Percentiles rank a stretch among this genome's conserved stretches.
Evolutionary conservation across 1,140 invertebrate species (phyloP).

Genomic region (Bilobella aurantiaca): DNA sequence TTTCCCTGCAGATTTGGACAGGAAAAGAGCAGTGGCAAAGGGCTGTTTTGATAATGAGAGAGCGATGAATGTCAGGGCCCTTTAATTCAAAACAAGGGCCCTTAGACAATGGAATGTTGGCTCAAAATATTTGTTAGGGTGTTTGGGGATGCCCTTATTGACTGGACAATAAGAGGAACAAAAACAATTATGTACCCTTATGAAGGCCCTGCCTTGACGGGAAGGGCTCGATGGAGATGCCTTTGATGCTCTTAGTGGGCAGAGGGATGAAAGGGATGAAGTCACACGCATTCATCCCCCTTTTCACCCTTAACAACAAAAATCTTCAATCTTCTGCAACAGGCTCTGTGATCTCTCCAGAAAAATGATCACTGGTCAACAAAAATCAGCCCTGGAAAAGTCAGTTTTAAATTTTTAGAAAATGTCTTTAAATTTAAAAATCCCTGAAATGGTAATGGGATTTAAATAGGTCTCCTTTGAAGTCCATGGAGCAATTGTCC

Average conservation of each 20-base stretch:
- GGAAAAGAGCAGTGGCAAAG: neutral
- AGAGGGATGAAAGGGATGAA: too few relatives aligned
- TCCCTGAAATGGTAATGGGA: neutral
- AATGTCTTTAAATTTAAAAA: neutral
- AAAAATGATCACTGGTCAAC: too few relatives aligned
- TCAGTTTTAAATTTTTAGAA: neutral
- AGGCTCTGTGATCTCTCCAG: too few relatives aligned
- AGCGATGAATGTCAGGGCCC: neutral
- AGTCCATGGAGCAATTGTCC: too few relatives aligned
- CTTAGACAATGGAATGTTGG: neutral
- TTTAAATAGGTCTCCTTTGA: neutral
- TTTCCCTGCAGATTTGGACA: neutral
- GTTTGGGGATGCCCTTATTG: neutral
- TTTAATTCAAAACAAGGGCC: neutral
- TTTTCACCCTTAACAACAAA: too few relatives aligned
- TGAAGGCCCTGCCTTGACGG: too few relatives aligned
- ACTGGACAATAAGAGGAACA: too few relatives aligned
- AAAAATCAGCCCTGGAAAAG: neutral
- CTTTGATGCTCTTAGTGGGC: neutral
- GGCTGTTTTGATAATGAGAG: neutral
- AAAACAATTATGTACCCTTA: too few relatives aligned
- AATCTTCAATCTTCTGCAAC: too few relatives aligned
- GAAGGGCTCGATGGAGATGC: too few relatives aligned
- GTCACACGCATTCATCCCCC: too few relatives aligned
- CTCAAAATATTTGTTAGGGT: slow-evolving; percentile 1